A percentile compares a stretch with the other conserved stretches of the same genome.
Conservation (phyloP, 2,797 vertebrate species). For the Epinephelus coioides region DNA sequence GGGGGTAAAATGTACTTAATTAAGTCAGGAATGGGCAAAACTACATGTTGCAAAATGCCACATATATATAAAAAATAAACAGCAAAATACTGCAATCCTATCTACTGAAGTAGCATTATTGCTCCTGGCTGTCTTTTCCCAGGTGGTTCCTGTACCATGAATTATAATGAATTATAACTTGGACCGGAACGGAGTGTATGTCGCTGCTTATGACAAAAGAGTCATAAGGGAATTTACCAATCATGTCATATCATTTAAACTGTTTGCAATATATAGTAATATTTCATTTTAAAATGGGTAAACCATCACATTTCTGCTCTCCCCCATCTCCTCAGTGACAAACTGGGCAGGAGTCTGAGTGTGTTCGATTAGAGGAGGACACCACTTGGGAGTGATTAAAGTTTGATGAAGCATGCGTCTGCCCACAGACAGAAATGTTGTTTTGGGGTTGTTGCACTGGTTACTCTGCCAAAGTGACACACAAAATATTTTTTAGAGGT, state of each 20-base stretch:
- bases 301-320: slow-evolving; percentile 37
- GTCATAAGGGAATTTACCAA: slow-evolving; percentile 8
- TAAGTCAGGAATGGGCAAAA: background rate
- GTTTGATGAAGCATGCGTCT: slow-evolving; percentile 70
- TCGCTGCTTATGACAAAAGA: slow-evolving; percentile 27
- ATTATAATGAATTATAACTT: slow-evolving; percentile 3
- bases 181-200: slow-evolving; percentile 1
- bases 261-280: slow-evolving; percentile 22
- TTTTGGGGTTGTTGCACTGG: slow-evolving; percentile 34
- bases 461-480: slow-evolving; percentile 43
- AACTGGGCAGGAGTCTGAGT: slow-evolving; percentile 49
- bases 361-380: slow-evolving; percentile 65
- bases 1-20: slow-evolving; percentile 2
- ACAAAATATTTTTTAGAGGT: slow-evolving; percentile 28
- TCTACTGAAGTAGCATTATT: background rate
- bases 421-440: slow-evolving; percentile 51
- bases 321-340: slow-evolving; percentile 50
- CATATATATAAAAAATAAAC: background rate
- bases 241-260: slow-evolving; percentile 40
- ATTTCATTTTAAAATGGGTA: slow-evolving; percentile 36
- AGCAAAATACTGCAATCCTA: background rate
- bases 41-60: background rate
- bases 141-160: slow-evolving; percentile 1
- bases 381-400: slow-evolving; percentile 70
- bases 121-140: background rate